Conservation (phyloP, 2,113 vertebrate genomes). For the Anolis sagrei region DNA sequence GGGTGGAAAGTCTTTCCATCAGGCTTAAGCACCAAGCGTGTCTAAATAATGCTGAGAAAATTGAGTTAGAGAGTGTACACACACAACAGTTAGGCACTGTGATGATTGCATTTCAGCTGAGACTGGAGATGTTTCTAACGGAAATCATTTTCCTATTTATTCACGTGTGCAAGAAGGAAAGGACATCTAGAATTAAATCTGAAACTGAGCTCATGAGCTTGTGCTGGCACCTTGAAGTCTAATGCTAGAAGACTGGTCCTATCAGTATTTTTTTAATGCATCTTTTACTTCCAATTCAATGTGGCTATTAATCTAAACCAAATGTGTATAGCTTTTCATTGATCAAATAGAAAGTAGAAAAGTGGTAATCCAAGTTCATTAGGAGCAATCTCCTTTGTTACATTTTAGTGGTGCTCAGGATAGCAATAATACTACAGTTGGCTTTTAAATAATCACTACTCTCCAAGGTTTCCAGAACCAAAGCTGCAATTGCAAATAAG, state of each 20-base stretch:
- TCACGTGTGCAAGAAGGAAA: conserved; percentile 67
- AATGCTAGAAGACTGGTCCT: conserved; percentile 45
- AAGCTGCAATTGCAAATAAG: not conserved
- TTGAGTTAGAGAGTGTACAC: conserved; percentile 67
- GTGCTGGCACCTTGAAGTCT: conserved; percentile 49
- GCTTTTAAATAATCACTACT: conserved; percentile 25
- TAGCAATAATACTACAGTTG: conserved; percentile 15
- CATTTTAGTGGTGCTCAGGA: conserved; percentile 5
- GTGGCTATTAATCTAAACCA: conserved; percentile 22
- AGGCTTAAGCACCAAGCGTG: conserved; percentile 57
- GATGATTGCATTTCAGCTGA: conserved; percentile 73
- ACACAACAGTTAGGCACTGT: conserved; percentile 62
- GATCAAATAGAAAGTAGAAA: conserved; percentile 35
- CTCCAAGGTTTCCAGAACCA: conserved; percentile 20
- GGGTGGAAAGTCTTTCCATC: conserved; percentile 67
- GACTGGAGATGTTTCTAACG: conserved; percentile 59
- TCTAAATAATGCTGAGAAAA: conserved; percentile 77
- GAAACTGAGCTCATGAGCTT: conserved; percentile 55
- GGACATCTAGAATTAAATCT: conserved; percentile 75
- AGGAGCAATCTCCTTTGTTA: not conserved
- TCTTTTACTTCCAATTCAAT: conserved; percentile 55
- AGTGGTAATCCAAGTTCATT: conserved; percentile 20
- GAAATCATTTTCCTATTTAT: conserved; percentile 75
- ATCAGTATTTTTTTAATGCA: conserved; percentile 40
- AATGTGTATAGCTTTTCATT: conserved; percentile 28